Base-by-base conservation (phyloP, 2,113 vertebrate species). In the Eleginops maclovinus region DNA sequence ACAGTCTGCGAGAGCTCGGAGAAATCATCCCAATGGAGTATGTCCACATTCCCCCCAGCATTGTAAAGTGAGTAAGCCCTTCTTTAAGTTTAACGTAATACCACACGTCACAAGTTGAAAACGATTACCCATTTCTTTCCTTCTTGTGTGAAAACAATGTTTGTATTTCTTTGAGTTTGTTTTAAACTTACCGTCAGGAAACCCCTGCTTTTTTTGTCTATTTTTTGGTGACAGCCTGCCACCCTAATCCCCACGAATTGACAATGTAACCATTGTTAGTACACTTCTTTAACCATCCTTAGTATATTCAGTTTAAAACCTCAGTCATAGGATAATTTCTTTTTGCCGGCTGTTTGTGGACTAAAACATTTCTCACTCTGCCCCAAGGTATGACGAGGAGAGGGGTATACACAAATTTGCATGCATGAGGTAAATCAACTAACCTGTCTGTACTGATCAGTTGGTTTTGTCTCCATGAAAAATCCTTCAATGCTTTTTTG, bases 21-120 rank as follows among this genome's bases (percentile, higher is more conserved):
- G 94, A 95, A 66, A 93, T 97, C 83, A 97, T 98, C 85, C 97
- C 97, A 26, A 96, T 97, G 96, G 96, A 97, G 55, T 96, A 96
- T 10, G 92, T 98, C 53, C 94, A 97, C 59, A 97, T 98, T 91
- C 97, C 97, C 66, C 94, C 96, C 61, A 97, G 95, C 86, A 97
- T 98, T 67, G 67, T 97, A 90, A 96, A 95, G 97, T 98, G 91
- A 97, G 97, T 96, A n/a, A 0, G 4, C n/a, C 16, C 50, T 9
- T 19, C 22, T 55, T 2, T 47, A 0, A 19, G 4, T 75, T 31
- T n/a, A 69, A 9, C n/a, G 4, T 16, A 8, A 17, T 19, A 36
- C 5, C 26, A 7, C 4, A 47, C 0, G 21, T 16, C 9, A 50
- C 12, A 36, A 58, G 8, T 9, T 40, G 13, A 3, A 55, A 50